Evolutionary conservation across 2,888 invertebrate species (phyloP).

Genomic region (Acronicta leporina): DNA sequence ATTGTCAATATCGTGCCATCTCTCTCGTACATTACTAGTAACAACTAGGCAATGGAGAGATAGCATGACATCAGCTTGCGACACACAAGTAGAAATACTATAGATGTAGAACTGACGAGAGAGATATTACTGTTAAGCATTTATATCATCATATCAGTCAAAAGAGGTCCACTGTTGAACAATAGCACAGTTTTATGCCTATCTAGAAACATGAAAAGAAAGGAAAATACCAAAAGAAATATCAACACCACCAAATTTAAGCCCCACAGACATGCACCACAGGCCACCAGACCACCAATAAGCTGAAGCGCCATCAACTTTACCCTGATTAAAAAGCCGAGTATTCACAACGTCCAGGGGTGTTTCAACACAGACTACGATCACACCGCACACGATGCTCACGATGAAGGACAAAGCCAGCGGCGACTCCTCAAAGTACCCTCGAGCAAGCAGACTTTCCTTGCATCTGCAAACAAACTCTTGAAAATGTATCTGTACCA

Average conservation of each 20-base stretch:
- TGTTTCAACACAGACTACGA: conserved; percentile 93
- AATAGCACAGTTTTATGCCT: too few relatives aligned
- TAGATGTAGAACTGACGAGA: too few relatives aligned
- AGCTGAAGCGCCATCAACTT: conserved; percentile 46
- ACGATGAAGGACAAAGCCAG: conserved; percentile 91
- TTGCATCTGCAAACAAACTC: conserved; percentile 76
- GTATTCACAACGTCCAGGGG: conserved; percentile 96
- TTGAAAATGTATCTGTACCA: conserved; percentile 59
- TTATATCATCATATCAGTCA: too few relatives aligned
- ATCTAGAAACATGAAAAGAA: not conserved
- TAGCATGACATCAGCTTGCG: too few relatives aligned
- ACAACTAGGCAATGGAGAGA: too few relatives aligned
- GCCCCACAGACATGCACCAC: conserved; percentile 23
- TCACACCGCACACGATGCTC: conserved; percentile 93
- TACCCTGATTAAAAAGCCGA: conserved; percentile 96
- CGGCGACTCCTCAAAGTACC: conserved; percentile 86
- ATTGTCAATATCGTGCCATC: too few relatives aligned
- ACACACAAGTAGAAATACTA: too few relatives aligned
- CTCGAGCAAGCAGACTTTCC: conserved; percentile 67
- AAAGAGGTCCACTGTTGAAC: too few relatives aligned
- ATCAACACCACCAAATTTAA: conserved; percentile 16
- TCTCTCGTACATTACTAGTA: too few relatives aligned
- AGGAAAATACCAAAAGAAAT: conserved; percentile 8
- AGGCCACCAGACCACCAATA: conserved; percentile 19
- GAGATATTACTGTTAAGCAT: too few relatives aligned